Evolutionary conservation across 2,888 invertebrate genomes (phyloP), one percentile per base, ranked within the genome.

Genomic region (Miltochrista miniata): DNA sequence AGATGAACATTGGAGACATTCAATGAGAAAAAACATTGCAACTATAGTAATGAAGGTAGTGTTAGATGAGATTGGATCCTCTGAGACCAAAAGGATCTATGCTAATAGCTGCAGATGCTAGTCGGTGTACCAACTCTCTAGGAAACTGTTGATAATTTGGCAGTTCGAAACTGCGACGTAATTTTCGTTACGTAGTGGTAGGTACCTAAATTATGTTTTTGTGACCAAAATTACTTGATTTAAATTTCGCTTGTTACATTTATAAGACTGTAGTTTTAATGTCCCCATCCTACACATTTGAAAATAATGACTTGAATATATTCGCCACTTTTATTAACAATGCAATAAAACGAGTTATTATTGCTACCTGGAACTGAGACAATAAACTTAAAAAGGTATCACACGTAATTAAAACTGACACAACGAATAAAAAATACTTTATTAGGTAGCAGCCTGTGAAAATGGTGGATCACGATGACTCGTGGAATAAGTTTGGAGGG

Each of bases 351-450:
- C 55, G 56, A 48, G 52, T 37, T 54, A 58, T 63, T 61, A 69
- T 51, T 39, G 54, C 57, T 68, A 66, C 61, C 63, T 53, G 61
- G 67, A 65, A 66, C 54, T 55, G 61, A 63, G 61, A 67, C 61
- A 64, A 58, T 70, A 64, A 70, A 69, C 68, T 70, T 55, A 73
- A 73, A 69, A 70, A 70, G 66, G 70, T 68, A 70, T 69, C 70
- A 75, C 70, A 70, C 65, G 69, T 81, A 83, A 84, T 85, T 82
- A 82, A 81, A 80, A 73, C 57, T 81, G 84, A 81, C 81, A 75
- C n/a, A 70, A 71, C 69, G 68, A 72, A 74, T 79, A 82, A 74
- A 77, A 79, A 77, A 74, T 70, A 75, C 75, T 83, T 79, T 76
- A 81, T 81, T 81, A 82, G 69, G 68, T 67, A 63, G 69, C 71